A percentile compares a stretch with the other conserved stretches of the same genome.
phyloP scores from a whole-genome alignment of 2,797 vertebrate species.

The Luscinia megarhynchos region DNA sequence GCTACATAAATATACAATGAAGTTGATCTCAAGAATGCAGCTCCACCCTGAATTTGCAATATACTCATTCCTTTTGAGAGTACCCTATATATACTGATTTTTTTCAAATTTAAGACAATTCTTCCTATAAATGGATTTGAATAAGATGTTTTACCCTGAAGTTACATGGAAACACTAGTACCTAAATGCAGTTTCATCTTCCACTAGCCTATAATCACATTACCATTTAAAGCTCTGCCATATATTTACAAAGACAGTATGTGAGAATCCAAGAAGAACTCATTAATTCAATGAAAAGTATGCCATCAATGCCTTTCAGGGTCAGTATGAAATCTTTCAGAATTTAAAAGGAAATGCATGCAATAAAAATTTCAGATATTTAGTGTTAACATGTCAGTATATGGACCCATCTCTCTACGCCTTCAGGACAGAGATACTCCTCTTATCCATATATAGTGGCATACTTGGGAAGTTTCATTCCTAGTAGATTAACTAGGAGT shows the following conservation, averaged over 20 bases:
- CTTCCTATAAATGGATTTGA: neutral
- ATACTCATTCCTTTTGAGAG: neutral
- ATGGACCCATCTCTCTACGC: neutral
- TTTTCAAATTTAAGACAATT: neutral
- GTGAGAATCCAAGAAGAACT: neutral
- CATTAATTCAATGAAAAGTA: slow-evolving; percentile 25
- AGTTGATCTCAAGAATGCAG: neutral
- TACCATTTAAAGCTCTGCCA: slow-evolving; percentile 41
- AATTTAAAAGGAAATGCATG: slow-evolving; percentile 56
- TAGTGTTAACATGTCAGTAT: neutral
- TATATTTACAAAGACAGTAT: slow-evolving; percentile 1
- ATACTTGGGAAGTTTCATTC: slow-evolving; percentile 53
- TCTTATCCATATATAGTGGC: slow-evolving; percentile 57
- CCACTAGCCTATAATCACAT: slow-evolving; percentile 22
- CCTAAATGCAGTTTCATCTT: slow-evolving; percentile 49
- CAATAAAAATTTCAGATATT: slow-evolving; percentile 47
- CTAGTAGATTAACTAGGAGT: slow-evolving; percentile 39
- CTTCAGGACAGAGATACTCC: slow-evolving; percentile 4
- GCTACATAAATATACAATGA: neutral
- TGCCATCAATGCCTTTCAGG: neutral
- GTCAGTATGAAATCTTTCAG: neutral
- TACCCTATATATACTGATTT: neutral
- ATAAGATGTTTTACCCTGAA: neutral
- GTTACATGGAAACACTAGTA: neutral
- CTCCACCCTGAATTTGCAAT: neutral